Conservation (phyloP, 2,797 vertebrate species). For the Anableps anableps region DNA sequence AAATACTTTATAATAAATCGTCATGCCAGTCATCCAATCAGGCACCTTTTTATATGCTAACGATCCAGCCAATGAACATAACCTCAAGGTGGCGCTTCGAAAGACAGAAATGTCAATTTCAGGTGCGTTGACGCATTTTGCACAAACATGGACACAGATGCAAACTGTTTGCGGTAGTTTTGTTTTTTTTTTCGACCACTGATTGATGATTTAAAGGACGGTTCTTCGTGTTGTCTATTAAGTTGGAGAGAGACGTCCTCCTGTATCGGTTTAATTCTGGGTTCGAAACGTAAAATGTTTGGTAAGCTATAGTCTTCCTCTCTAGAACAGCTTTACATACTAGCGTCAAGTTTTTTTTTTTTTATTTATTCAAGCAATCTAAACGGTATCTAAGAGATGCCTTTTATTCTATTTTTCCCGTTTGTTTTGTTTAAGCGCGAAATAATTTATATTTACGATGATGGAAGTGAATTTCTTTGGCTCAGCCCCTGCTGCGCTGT, state of each 20-base stretch:
- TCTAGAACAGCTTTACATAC: not conserved
- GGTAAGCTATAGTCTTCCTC: slow-evolving; percentile 35
- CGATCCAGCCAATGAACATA: slow-evolving; percentile 56
- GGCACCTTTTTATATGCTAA: not conserved
- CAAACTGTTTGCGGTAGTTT: fast-evolving
- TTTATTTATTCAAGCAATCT: not conserved
- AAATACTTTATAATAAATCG: not conserved
- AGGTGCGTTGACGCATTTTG: slow-evolving; percentile 45
- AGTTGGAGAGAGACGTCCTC: not conserved
- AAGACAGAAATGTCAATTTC: slow-evolving; percentile 25
- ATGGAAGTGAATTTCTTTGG: slow-evolving; percentile 6
- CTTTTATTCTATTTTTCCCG: not conserved
- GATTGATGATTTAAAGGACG: not conserved
- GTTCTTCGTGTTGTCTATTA: not conserved
- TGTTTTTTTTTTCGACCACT: not conserved
- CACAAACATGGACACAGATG: slow-evolving; percentile 56
- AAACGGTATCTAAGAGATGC: not conserved
- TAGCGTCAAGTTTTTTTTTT: too few relatives aligned
- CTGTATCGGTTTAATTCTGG: not conserved
- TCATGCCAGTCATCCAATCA: slow-evolving; percentile 41
- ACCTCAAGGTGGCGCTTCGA: slow-evolving; percentile 28
- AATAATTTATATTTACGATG: fast-evolving
- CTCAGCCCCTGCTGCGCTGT: slow-evolving; percentile 47
- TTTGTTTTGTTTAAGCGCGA: not conserved
- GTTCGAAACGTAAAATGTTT: slow-evolving; percentile 26